Evolutionary conservation across 64 coral and sea anemone species (phyloP).

Genomic region (Montipora cactus): DNA sequence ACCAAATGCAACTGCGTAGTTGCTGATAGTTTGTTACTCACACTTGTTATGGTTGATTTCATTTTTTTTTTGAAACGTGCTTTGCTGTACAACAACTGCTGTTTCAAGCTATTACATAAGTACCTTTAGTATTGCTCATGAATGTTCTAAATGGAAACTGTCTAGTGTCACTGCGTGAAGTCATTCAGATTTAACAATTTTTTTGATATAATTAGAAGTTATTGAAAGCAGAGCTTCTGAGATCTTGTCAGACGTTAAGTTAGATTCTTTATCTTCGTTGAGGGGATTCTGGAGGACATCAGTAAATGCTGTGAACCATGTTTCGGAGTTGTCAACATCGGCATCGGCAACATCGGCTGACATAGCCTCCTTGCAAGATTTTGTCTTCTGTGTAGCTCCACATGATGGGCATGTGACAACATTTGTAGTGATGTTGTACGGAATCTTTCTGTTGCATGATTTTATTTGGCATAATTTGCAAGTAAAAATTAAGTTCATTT

Average conservation of each 20-base stretch:
- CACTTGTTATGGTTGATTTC: conserved; percentile 4
- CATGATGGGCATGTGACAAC: conserved; percentile 22
- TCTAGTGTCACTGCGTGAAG: not conserved
- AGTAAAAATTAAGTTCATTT: conserved; percentile 48
- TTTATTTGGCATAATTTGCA: conserved; percentile 54
- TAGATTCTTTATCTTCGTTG: conserved; percentile 1
- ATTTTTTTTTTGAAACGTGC: not conserved
- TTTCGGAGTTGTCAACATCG: not conserved
- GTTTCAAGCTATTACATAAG: not conserved
- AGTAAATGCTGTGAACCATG: not conserved
- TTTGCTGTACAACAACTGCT: too few species aligned
- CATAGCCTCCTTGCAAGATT: conserved; percentile 71
- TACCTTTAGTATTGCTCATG: not conserved
- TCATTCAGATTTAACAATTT: conserved; percentile 19
- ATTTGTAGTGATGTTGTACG: not conserved
- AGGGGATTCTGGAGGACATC: not conserved
- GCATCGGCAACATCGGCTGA: conserved; percentile 24
- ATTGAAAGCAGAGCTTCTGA: conserved; percentile 9
- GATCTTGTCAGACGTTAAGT: conserved; percentile 29
- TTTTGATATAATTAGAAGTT: conserved; percentile 25
- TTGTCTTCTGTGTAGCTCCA: conserved; percentile 30
- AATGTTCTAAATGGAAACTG: too few species aligned
- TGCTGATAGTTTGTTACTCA: not conserved
- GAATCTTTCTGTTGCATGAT: conserved; percentile 16
- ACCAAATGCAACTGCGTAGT: conserved; percentile 12